phyloP scores from a whole-genome alignment of 2,113 vertebrate genomes.

The Arothron firmamentum region DNA sequence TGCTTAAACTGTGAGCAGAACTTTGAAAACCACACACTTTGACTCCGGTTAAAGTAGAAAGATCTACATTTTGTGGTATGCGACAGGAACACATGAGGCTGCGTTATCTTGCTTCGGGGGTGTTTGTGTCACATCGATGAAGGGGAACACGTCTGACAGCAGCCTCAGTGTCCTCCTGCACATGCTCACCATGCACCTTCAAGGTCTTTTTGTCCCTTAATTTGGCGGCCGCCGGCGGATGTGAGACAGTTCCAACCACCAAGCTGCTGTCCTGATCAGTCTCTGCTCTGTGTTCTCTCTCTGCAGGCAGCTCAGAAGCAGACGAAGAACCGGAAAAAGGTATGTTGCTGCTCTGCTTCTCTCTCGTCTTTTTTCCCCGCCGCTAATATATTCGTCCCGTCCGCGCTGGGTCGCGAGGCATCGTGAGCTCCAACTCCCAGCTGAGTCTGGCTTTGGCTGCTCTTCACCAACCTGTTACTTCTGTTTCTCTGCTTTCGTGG shows the following conservation, averaged over 20 bases:
- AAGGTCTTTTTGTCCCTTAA: conserved; percentile 36
- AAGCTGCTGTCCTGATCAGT: conserved; percentile 12
- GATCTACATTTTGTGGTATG: too few relatives aligned
- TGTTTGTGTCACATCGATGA: conserved; percentile 49
- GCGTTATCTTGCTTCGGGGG: conserved; percentile 21
- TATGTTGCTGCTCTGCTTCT: conserved; percentile 59
- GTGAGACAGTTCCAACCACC: conserved; percentile 18
- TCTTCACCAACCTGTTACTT: conserved; percentile 3
- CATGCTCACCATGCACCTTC: conserved; percentile 20
- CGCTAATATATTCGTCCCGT: not conserved
- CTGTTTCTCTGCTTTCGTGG: not conserved
- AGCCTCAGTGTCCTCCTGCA: conserved; percentile 39
- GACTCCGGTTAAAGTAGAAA: too few relatives aligned
- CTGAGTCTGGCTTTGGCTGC: not conserved
- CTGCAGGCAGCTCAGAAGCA: conserved; percentile 94
- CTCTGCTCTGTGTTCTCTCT: conserved; percentile 76
- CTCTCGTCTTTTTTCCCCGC: not conserved
- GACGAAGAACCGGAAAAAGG: conserved; percentile 96
- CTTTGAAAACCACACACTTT: too few relatives aligned
- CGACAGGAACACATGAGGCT: conserved; percentile 19
- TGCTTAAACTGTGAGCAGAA: too few relatives aligned
- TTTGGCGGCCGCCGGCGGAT: conserved; percentile 32
- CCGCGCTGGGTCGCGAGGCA: too few relatives aligned
- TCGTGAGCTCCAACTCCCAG: not conserved
- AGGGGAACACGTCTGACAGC: conserved; percentile 38